Conservation (phyloP, 2,113 vertebrate species). For the Mormyrus lacerda region DNA sequence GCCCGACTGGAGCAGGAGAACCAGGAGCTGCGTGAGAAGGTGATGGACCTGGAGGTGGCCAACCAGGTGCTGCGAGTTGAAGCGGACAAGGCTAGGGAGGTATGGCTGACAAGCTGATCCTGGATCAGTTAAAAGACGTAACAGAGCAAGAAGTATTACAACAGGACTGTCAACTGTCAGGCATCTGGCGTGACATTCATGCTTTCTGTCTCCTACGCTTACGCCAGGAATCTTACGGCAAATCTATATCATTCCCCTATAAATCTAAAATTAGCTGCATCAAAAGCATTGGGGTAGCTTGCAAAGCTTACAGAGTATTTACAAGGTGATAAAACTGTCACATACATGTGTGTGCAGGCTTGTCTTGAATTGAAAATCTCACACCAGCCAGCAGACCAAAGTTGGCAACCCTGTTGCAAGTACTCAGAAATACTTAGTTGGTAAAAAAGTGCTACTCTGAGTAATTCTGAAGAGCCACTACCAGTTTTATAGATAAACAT, state of each 20-base stretch:
- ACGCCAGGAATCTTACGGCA: too few species aligned
- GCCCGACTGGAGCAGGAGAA: conserved; percentile 84
- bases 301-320: too few species aligned
- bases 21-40: conserved; percentile 75
- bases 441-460: not conserved
- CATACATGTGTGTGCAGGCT: too few species aligned
- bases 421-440: not conserved
- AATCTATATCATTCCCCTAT: too few species aligned
- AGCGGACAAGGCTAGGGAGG: conserved; percentile 83
- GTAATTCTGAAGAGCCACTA: not conserved
- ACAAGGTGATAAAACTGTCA: too few species aligned
- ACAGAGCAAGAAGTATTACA: not conserved
- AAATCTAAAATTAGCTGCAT: too few species aligned
- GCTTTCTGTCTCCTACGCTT: too few species aligned
- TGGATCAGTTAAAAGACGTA: not conserved
- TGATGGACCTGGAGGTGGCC: conserved; percentile 80
- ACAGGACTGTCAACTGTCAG: too few species aligned
- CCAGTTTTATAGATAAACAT: not conserved
- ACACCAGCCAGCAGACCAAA: too few species aligned
- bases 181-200: too few species aligned
- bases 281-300: too few species aligned
- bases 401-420: not conserved
- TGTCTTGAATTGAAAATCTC: too few species aligned
- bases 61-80: conserved; percentile 89
- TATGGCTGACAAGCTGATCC: conserved; percentile 57